Evolutionary conservation across 2,888 invertebrate species (phyloP).

Genomic region (Tetragonula carbonaria): DNA sequence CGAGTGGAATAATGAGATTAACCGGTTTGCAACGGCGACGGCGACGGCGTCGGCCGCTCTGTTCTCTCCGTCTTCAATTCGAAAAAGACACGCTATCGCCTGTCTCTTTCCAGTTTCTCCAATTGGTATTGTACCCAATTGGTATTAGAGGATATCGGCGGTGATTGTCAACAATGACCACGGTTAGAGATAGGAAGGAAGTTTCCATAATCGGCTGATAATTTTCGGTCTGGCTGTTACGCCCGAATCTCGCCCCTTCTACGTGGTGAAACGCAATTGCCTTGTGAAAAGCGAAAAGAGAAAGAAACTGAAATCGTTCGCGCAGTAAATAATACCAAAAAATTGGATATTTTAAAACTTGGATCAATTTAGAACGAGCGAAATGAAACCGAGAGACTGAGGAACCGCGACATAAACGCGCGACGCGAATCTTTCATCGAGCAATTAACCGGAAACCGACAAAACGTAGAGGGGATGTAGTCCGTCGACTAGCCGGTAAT

Average conservation of each 20-base stretch:
- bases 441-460: background rate
- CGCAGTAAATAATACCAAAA: too few species aligned
- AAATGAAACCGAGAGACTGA: too few species aligned
- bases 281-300: too few species aligned
- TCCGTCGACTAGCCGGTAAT: background rate
- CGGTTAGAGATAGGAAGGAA: too few species aligned
- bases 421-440: too few species aligned
- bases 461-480: background rate
- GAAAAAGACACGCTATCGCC: background rate
- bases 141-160: background rate
- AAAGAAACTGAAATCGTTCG: too few species aligned
- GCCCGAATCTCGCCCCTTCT: too few species aligned
- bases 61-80: background rate
- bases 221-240: too few species aligned
- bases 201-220: too few species aligned
- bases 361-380: too few species aligned
- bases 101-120: background rate
- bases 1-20: constrained; percentile 18
- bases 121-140: background rate
- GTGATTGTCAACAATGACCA: background rate
- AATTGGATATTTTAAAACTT: too few species aligned
- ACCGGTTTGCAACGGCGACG: background rate
- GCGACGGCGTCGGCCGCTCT: background rate
- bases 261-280: too few species aligned
- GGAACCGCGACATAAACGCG: background rate